A percentile compares a stretch with the other conserved stretches of the same genome.
Evolutionary conservation across 2,797 vertebrate genomes (phyloP).

Genomic region (Trachurus trachurus): DNA sequence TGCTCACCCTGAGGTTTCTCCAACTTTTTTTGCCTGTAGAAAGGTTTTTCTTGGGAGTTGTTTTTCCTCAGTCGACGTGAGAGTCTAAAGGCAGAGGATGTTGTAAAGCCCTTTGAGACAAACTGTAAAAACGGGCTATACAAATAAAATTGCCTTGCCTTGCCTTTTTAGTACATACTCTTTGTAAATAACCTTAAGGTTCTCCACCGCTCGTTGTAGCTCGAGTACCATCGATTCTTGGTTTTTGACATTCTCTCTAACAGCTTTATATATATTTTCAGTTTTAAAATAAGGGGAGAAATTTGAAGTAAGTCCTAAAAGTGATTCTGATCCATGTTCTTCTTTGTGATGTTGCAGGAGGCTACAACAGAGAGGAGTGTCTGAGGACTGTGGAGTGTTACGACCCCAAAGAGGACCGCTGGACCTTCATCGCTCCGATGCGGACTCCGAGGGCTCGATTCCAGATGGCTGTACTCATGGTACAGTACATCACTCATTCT

Average conservation of each 20-base stretch:
- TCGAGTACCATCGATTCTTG: background rate
- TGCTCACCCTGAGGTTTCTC: too few relatives aligned
- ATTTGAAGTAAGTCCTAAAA: background rate
- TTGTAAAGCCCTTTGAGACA: too few relatives aligned
- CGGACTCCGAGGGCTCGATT: slow-evolving; percentile 97
- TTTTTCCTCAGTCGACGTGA: too few relatives aligned
- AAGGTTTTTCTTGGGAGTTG: too few relatives aligned
- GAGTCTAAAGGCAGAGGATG: too few relatives aligned
- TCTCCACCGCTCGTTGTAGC: background rate
- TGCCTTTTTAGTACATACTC: background rate
- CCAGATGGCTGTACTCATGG: slow-evolving; percentile 99
- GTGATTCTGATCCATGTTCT: background rate
- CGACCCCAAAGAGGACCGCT: slow-evolving; percentile 90
- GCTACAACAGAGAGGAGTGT: slow-evolving; percentile 98
- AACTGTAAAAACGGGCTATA: too few relatives aligned
- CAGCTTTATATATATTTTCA: background rate
- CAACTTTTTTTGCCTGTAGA: too few relatives aligned
- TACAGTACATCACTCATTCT: slow-evolving; percentile 58
- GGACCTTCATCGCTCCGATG: slow-evolving; percentile 98
- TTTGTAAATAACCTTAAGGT: too few relatives aligned
- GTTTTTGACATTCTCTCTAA: too few relatives aligned
- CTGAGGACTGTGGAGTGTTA: slow-evolving; percentile 98
- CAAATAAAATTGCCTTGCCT: too few relatives aligned
- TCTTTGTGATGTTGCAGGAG: slow-evolving; percentile 84
- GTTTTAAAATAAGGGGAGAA: background rate